phyloP scores from a whole-genome alignment of 2,888 invertebrate genomes.

The Xestia xanthographa region DNA sequence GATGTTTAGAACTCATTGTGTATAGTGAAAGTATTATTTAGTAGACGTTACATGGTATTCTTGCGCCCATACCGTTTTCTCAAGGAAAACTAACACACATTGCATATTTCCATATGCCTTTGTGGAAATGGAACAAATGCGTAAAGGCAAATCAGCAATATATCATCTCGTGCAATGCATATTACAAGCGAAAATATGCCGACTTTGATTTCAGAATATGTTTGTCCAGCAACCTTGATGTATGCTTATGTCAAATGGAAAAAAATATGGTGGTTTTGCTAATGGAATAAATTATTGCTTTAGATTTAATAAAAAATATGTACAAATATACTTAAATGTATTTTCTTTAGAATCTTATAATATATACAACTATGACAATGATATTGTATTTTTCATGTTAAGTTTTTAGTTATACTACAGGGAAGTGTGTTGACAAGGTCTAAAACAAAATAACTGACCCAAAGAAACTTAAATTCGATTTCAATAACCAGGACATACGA shows the following conservation, averaged over 20 bases:
- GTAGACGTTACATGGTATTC: constrained; percentile 37
- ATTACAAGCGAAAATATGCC: constrained; percentile 26
- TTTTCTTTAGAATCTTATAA: neutral
- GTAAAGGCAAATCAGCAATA: constrained; percentile 18
- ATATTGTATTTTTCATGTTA: neutral
- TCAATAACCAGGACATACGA: constrained; percentile 46
- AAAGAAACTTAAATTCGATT: constrained; percentile 33
- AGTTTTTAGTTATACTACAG: constrained; percentile 1
- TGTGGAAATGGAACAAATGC: constrained; percentile 17
- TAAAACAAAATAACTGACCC: constrained; percentile 14
- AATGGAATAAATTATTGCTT: constrained; percentile 12
- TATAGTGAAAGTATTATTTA: constrained; percentile 59
- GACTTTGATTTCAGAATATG: constrained; percentile 10
- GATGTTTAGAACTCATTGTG: constrained; percentile 51
- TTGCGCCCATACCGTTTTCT: constrained; percentile 43
- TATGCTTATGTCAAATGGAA: constrained; percentile 9
- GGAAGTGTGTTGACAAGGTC: neutral
- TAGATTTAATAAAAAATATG: neutral
- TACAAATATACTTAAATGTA: no score
- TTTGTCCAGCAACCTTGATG: constrained; percentile 20
- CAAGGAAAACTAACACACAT: constrained; percentile 42
- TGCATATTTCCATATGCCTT: constrained; percentile 29
- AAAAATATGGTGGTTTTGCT: constrained; percentile 23
- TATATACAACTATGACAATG: no score
- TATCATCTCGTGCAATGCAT: constrained; percentile 27